Conservation (phyloP, 2,888 invertebrate genomes). For the Cantharis rufa region DNA sequence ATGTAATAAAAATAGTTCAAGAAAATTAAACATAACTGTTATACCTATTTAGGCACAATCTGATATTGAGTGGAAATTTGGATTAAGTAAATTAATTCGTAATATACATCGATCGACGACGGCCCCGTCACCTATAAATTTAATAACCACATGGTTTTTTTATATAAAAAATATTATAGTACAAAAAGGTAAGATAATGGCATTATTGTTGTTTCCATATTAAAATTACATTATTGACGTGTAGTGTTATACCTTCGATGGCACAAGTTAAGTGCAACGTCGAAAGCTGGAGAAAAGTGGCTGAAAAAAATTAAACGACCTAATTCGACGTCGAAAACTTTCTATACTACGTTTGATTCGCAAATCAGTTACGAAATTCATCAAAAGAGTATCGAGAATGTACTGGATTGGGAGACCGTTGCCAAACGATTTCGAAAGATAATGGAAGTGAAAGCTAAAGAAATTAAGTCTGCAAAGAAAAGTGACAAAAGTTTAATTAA, state of each 20-base stretch:
- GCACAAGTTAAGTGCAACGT: not conserved
- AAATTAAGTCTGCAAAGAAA: not conserved
- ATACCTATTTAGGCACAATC: slow-evolving; percentile 83
- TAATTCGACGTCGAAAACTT: not conserved
- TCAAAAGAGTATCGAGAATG: not conserved
- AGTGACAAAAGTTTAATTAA: not conserved
- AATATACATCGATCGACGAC: slow-evolving; percentile 98
- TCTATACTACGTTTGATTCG: not conserved
- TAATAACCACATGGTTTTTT: slow-evolving; percentile 92
- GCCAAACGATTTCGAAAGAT: not conserved
- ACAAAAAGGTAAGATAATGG: slow-evolving; percentile 52
- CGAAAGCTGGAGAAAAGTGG: not conserved
- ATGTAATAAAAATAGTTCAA: not conserved
- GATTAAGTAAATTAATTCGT: slow-evolving; percentile 94
- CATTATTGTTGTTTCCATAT: not conserved
- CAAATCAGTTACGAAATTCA: not conserved
- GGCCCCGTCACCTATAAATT: slow-evolving; percentile 97
- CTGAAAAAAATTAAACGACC: not conserved
- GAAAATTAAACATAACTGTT: not conserved
- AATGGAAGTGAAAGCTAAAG: not conserved
- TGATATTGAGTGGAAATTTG: slow-evolving; percentile 99
- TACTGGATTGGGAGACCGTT: not conserved
- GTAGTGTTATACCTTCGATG: not conserved
- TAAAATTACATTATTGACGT: not conserved
- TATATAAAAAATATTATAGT: slow-evolving; percentile 81